Evolutionary conservation across 2,888 invertebrate genomes (phyloP).

Genomic region (Corythucha ciliata): DNA sequence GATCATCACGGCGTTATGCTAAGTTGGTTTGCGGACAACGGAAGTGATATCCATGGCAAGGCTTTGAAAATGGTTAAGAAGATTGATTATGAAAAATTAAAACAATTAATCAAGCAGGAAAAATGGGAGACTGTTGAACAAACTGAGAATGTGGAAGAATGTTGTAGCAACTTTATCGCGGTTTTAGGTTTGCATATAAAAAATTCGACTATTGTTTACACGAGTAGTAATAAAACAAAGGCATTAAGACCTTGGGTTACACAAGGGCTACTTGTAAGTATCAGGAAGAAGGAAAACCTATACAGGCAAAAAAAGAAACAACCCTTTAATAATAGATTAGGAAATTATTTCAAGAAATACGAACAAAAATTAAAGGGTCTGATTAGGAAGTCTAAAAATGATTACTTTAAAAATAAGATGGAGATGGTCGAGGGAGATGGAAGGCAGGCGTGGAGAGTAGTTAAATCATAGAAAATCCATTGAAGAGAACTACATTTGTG

Average conservation of each 20-base stretch:
- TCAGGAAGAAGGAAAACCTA: conserved; percentile 1
- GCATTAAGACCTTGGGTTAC: neutral
- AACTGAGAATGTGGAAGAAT: neutral
- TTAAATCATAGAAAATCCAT: too few species aligned
- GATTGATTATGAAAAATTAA: neutral
- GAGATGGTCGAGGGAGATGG: too few species aligned
- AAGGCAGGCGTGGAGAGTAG: too few species aligned
- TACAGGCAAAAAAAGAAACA: neutral
- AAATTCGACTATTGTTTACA: neutral
- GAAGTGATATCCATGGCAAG: neutral
- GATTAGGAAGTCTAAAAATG: conserved; percentile 3
- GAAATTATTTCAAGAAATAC: neutral
- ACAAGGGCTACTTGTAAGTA: neutral
- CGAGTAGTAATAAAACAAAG: neutral
- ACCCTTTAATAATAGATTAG: neutral
- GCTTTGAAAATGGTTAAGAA: neutral
- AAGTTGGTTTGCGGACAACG: neutral
- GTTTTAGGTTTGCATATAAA: neutral
- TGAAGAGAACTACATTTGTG: too few species aligned
- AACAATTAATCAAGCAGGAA: neutral
- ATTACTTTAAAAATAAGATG: conserved; percentile 10
- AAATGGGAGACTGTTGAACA: neutral
- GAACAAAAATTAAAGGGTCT: conserved; percentile 1
- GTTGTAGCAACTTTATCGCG: neutral
- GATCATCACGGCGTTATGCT: neutral